These are phyloP conservation scores for Pristionchus fissidentatus DNA, from an alignment of 2,888 invertebrate genomes.

Conservation along the genomic window DNA sequence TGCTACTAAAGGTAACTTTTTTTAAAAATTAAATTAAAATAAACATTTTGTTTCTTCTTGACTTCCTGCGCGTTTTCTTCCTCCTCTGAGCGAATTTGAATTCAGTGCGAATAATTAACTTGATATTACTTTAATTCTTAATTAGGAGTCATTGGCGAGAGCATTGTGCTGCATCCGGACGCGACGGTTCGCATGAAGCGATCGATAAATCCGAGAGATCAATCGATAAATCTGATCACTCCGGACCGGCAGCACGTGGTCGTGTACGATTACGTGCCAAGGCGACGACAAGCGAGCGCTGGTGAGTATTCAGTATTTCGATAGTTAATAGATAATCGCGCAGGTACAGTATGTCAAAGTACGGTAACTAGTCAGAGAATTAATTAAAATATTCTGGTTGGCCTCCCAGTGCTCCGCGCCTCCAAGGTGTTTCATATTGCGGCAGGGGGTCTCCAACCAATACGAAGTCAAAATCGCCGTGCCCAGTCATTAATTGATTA, in stretches of 20 bases:
- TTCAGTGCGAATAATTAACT: constrained; percentile 13
- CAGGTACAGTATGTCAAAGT: neutral
- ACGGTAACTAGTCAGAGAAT: neutral
- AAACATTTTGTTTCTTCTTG: neutral
- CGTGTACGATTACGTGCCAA: neutral
- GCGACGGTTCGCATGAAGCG: neutral
- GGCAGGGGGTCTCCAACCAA: too few species aligned
- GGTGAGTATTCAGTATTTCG: neutral
- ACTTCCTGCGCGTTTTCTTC: neutral
- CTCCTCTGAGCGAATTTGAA: too few species aligned
- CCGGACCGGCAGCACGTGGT: constrained; percentile 34
- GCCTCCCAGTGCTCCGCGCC: too few species aligned
- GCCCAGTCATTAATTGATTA: too few species aligned
- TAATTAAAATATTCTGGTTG: constrained; percentile 19
- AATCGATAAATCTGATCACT: constrained; percentile 24
- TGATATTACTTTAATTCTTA: neutral
- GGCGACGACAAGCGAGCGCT: neutral
- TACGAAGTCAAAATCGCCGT: too few species aligned
- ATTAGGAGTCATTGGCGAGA: constrained; percentile 42
- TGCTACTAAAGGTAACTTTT: constrained; percentile 62
- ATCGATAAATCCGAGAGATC: neutral
- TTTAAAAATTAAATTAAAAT: neutral
- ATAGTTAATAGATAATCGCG: neutral
- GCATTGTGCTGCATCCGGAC: constrained; percentile 37
- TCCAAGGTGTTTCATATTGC: constrained; percentile 1